These are phyloP conservation scores for Clavelina lepadiformis DNA, from an alignment of 23 tunicate genomes.

Conservation along the genomic window DNA sequence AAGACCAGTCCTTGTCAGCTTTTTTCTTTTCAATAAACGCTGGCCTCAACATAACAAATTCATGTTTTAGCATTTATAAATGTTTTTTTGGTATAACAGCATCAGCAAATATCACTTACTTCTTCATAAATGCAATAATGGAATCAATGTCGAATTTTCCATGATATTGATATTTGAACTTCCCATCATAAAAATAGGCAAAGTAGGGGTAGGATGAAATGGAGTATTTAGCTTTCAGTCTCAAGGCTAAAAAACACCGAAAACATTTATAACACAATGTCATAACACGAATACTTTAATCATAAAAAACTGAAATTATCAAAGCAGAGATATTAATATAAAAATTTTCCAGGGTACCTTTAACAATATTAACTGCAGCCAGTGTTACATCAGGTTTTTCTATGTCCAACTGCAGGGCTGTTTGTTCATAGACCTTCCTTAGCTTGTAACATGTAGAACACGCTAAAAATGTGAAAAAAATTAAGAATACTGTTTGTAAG, in stretches of 20 bases:
- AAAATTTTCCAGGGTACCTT: background rate
- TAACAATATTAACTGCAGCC: slow-evolving; percentile 66
- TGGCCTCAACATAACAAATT: slow-evolving; percentile 27
- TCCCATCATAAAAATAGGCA: slow-evolving; percentile 58
- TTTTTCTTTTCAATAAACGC: slow-evolving; percentile 31
- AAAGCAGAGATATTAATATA: background rate
- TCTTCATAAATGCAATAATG: slow-evolving; percentile 58
- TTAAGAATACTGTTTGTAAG: background rate
- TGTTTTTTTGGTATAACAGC: background rate
- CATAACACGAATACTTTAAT: background rate
- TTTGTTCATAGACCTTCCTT: slow-evolving; percentile 52
- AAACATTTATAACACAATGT: background rate
- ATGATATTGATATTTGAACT: slow-evolving; percentile 52
- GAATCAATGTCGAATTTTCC: slow-evolving; percentile 42
- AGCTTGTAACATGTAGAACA: slow-evolving; percentile 45
- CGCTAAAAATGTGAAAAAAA: slow-evolving; percentile 19
- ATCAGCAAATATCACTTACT: slow-evolving; percentile 15
- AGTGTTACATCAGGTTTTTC: slow-evolving; percentile 45
- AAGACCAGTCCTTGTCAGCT: slow-evolving; percentile 14
- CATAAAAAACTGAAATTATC: background rate
- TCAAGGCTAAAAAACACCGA: slow-evolving; percentile 30
- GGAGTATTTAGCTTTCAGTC: slow-evolving; percentile 28
- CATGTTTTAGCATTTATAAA: background rate
- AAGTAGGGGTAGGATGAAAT: slow-evolving; percentile 48
- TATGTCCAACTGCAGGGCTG: slow-evolving; percentile 56